phyloP scores from a whole-genome alignment of 2,113 vertebrate genomes.

The Pimephales promelas region DNA sequence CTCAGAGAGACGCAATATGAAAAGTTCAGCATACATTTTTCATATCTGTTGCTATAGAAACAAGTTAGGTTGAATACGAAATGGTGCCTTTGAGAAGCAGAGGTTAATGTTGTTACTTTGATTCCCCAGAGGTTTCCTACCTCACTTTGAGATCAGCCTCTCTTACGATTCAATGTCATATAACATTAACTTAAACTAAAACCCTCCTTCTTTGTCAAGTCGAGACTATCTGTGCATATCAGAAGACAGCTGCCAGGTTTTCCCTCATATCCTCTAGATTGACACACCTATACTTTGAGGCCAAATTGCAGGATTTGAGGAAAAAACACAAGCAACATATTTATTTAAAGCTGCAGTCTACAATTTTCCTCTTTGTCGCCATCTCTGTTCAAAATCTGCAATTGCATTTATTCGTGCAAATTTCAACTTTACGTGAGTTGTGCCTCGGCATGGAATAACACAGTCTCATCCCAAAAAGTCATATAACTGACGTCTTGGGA shows the following conservation, averaged over 20 bases:
- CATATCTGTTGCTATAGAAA: conserved; percentile 62
- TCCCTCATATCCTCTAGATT: conserved; percentile 42
- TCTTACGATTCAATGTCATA: conserved; percentile 52
- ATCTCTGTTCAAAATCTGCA: too few species aligned
- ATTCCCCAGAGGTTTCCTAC: conserved; percentile 55
- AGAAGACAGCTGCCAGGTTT: conserved; percentile 61
- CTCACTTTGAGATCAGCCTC: conserved; percentile 21
- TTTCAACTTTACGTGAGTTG: too few species aligned
- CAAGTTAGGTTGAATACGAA: conserved; percentile 32
- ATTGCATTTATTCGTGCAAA: too few species aligned
- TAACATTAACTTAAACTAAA: conserved; percentile 40
- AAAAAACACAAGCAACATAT: background rate
- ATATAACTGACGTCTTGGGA: too few species aligned
- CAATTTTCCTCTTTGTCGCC: too few species aligned
- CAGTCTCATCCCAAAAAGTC: too few species aligned
- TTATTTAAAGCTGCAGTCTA: background rate
- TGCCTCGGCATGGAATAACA: too few species aligned
- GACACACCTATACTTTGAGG: conserved; percentile 11
- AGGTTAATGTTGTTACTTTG: conserved; percentile 59
- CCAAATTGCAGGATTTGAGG: background rate
- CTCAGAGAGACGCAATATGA: conserved; percentile 6
- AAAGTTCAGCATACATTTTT: conserved; percentile 57
- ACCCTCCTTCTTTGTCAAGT: conserved; percentile 45
- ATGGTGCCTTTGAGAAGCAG: conserved; percentile 56
- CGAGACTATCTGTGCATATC: conserved; percentile 58